Evolutionary conservation across 2,797 vertebrate species (phyloP).

Genomic region (Sparus aurata): DNA sequence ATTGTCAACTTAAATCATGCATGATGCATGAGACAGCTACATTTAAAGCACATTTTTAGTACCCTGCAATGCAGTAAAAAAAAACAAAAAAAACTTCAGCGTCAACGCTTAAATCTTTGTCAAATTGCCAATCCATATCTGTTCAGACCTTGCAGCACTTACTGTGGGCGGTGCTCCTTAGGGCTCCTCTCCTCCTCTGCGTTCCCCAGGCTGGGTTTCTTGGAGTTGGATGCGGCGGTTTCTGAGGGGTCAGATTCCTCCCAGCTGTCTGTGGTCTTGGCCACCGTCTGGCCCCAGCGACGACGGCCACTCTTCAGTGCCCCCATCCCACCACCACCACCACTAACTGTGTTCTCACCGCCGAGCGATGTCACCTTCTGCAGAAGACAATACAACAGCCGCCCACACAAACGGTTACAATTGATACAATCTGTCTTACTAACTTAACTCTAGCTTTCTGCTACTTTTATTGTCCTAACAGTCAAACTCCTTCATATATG

Average conservation of each 20-base stretch:
- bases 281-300: constrained; percentile 92
- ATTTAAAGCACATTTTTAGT: neutral
- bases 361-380: constrained; percentile 84
- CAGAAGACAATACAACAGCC: constrained; percentile 14
- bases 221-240: constrained; percentile 89
- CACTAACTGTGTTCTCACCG: constrained; percentile 74
- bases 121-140: neutral
- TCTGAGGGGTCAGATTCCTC: constrained; percentile 90
- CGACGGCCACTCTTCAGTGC: constrained; percentile 89
- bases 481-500: too few species aligned
- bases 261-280: constrained; percentile 89
- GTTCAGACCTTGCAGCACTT: constrained; percentile 29
- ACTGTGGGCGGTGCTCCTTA: constrained; percentile 79
- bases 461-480: neutral
- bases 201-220: constrained; percentile 90
- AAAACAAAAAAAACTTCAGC: neutral
- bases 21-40: neutral
- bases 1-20: neutral
- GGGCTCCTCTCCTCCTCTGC: constrained; percentile 86
- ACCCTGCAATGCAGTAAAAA: neutral
- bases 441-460: constrained; percentile 3
- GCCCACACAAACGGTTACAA: neutral
- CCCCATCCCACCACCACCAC: constrained; percentile 34
- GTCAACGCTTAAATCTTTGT: neutral
- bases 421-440: neutral